Evolutionary conservation across 2,113 vertebrate genomes (phyloP), one percentile per base, ranked within the genome.

Genomic region (Chaenocephalus aceratus): DNA sequence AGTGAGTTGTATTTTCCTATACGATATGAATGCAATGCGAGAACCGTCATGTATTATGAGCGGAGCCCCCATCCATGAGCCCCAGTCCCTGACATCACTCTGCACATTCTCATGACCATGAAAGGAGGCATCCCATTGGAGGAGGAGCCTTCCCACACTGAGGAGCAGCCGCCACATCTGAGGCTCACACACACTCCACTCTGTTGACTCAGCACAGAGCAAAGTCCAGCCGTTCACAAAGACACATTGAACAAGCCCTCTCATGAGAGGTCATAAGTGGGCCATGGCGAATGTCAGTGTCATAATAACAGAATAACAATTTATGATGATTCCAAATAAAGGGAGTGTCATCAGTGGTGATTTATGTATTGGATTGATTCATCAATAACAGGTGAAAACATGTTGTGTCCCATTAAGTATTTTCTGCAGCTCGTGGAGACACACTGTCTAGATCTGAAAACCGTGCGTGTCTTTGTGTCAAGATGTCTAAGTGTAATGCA

Each of bases 91-190:
- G 54, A 15, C 62, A 51, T n/a, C 63, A 3, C 18, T 53, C 18
- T 59, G 0, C 15, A 44, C 7, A 34, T 66, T 56, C 10, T 21
- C 63, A 49, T 59, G 45, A 16, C 76, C 80, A 72, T 79, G 59
- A 73, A 79, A 80, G 84, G 80, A 72, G 34, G 56, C 78, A 21
- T 56, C 44, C 9, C 36, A 26, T 13, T 49, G n/a, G 15, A 57
- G 21, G 67, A 57, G 80, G 46, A 41, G 72, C 53, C 3, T 82
- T 66, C 73, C 73, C 67, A 76, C 46, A 48, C 45, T 15, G 58
- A 53, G 10, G 58, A 69, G 23, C 34, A 46, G 14, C 34, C 30
- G 9, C 13, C 59, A 70, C 2, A 12, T 23, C 15, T 41, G 36
- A 41, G 36, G 36, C 36, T 41, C 36, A 41, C 6, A 41, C 30